phyloP scores from a whole-genome alignment of 2,888 invertebrate genomes.

The Tortrix viridana region DNA sequence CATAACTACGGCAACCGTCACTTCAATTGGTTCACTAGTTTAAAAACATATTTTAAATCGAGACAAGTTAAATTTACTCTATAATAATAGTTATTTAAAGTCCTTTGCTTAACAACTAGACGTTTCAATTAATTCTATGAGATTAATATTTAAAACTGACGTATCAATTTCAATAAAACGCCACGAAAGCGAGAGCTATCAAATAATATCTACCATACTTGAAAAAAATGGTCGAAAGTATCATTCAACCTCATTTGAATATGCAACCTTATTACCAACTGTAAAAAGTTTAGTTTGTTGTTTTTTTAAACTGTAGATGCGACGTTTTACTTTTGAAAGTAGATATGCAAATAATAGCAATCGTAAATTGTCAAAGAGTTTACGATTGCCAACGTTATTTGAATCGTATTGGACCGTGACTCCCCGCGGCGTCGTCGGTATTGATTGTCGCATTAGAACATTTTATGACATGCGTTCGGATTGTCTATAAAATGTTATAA shows the following conservation, averaged over 20 bases:
- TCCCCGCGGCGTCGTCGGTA: slow-evolving; percentile 26
- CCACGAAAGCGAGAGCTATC: slow-evolving; percentile 20
- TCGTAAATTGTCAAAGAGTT: slow-evolving; percentile 21
- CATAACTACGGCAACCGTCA: too few species aligned
- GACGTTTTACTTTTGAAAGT: too few species aligned
- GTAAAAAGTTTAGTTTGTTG: too few species aligned
- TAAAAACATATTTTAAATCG: too few species aligned
- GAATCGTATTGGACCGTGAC: slow-evolving; percentile 18
- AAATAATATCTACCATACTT: neutral
- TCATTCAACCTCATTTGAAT: too few species aligned
- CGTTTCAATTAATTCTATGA: slow-evolving; percentile 1
- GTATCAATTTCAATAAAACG: slow-evolving; percentile 24
- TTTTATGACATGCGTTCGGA: slow-evolving; percentile 16
- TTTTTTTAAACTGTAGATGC: too few species aligned
- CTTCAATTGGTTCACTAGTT: too few species aligned
- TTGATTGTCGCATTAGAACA: slow-evolving; percentile 2
- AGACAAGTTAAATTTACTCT: too few species aligned
- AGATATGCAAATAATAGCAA: neutral
- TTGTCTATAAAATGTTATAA: slow-evolving; percentile 29
- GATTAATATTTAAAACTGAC: slow-evolving; percentile 14
- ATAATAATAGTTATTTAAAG: too few species aligned
- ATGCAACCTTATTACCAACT: too few species aligned
- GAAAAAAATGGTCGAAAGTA: too few species aligned
- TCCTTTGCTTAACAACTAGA: neutral
- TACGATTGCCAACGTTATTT: slow-evolving; percentile 18